Conservation (phyloP, 2,797 vertebrate genomes). For the Sebastes kiyomatsui region DNA sequence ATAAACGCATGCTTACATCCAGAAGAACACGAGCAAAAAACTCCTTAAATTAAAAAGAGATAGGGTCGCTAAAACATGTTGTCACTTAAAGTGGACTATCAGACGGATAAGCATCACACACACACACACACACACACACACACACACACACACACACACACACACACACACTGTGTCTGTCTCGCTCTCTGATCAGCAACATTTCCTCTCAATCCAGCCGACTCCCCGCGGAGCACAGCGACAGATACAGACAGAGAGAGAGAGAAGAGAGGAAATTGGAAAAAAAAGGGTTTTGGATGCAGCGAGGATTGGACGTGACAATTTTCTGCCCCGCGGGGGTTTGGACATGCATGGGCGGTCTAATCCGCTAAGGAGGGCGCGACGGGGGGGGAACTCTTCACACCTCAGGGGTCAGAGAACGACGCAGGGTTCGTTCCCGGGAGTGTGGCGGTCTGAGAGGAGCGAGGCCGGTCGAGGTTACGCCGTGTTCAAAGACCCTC, state of each 20-base stretch:
- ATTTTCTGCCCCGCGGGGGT: conserved; percentile 61
- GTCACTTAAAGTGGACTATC: neutral
- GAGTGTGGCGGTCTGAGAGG: too few relatives aligned
- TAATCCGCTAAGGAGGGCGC: conserved; percentile 62
- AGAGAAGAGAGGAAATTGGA: conserved; percentile 25
- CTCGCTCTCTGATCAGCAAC: conserved; percentile 43
- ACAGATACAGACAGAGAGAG: conserved; percentile 27
- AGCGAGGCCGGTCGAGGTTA: neutral
- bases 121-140: neutral
- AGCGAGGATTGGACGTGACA: conserved; percentile 55
- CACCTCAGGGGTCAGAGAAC: conserved; percentile 54
- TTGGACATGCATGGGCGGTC: conserved; percentile 50
- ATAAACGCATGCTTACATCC: neutral
- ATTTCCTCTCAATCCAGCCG: conserved; percentile 45
- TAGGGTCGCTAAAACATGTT: neutral
- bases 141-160: neutral
- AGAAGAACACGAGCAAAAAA: neutral
- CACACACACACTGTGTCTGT: neutral
- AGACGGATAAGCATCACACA: neutral
- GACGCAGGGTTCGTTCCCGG: too few relatives aligned
- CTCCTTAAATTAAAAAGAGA: neutral
- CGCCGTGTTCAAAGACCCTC: neutral
- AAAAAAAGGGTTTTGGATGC: conserved; percentile 24
- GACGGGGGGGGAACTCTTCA: conserved; percentile 37
- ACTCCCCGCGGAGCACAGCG: conserved; percentile 30